These are phyloP conservation scores for Catostomus latipinnis DNA, from an alignment of 2,797 vertebrate genomes.

Conservation along the genomic window DNA sequence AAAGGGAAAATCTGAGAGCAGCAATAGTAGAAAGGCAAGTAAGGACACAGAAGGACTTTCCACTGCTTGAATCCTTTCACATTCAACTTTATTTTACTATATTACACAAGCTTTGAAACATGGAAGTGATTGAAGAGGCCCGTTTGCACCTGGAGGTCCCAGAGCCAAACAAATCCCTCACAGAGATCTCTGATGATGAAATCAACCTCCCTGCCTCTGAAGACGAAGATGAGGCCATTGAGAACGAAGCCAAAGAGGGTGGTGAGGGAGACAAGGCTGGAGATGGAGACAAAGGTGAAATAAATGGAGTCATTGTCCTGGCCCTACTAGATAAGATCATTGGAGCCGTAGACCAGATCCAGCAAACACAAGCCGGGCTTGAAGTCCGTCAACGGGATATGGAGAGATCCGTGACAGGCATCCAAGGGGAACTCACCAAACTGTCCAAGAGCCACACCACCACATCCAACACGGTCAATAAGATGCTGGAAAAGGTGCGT, in stretches of 20 bases:
- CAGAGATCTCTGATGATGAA: conserved; percentile 81
- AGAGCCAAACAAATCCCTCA: conserved; percentile 67
- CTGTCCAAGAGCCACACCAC: conserved; percentile 92
- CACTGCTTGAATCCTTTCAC: conserved; percentile 31
- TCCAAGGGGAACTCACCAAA: conserved; percentile 94
- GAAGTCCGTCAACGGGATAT: conserved; percentile 94
- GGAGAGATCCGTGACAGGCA: conserved; percentile 91
- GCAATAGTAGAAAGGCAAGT: conserved; percentile 23
- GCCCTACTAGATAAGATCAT: conserved; percentile 97
- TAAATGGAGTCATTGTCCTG: conserved; percentile 93
- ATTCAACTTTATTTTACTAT: conserved; percentile 12
- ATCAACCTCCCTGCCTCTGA: conserved; percentile 76
- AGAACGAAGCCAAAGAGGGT: conserved; percentile 60
- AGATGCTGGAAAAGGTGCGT: conserved; percentile 95
- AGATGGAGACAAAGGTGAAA: conserved; percentile 80
- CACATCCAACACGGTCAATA: conserved; percentile 93
- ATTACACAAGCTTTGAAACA: conserved; percentile 60
- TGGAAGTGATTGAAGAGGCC: conserved; percentile 85
- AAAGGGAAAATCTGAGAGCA: conserved; percentile 51
- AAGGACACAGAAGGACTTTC: conserved; percentile 31
- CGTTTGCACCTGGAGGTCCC: conserved; percentile 71
- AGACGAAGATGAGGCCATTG: conserved; percentile 76
- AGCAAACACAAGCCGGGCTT: conserved; percentile 91
- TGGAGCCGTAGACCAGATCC: conserved; percentile 97
- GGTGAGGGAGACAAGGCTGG: conserved; percentile 60